Evolutionary conservation across 2,888 invertebrate genomes (phyloP).

Genomic region (Cephus sareptanus): DNA sequence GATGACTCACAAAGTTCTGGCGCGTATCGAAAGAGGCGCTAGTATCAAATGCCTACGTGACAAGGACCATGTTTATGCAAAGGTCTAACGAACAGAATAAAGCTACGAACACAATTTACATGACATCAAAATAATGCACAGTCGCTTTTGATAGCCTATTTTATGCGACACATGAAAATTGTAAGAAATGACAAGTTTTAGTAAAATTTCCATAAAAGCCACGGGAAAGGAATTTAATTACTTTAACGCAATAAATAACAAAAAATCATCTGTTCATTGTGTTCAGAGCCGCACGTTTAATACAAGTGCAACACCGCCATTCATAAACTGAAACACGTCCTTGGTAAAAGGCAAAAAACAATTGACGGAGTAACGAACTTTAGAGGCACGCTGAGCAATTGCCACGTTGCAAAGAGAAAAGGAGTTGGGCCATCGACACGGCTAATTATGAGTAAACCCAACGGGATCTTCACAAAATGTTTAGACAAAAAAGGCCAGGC

Average conservation of each 20-base stretch:
- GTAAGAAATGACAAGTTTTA: neutral
- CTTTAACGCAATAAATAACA: neutral
- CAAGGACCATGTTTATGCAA: constrained; percentile 39
- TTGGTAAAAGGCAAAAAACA: neutral
- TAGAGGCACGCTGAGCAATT: neutral
- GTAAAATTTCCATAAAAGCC: neutral
- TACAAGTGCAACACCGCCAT: neutral
- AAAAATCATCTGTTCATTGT: neutral
- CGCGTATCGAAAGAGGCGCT: constrained; percentile 33
- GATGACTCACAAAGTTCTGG: neutral
- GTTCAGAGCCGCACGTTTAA: neutral
- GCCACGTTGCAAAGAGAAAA: neutral
- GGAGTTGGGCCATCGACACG: neutral
- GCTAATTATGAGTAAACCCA: neutral
- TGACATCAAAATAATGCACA: neutral
- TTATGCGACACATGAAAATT: neutral
- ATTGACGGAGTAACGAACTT: neutral
- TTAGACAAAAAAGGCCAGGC: neutral
- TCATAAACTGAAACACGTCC: neutral
- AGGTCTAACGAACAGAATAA: neutral
- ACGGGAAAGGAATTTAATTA: neutral
- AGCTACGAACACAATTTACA: neutral
- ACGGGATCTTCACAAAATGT: neutral
- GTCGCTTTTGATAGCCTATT: neutral
- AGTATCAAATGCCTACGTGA: constrained; percentile 40